Evolutionary conservation across 2,797 vertebrate genomes (phyloP).

Genomic region (Sebastes trivittatus): DNA sequence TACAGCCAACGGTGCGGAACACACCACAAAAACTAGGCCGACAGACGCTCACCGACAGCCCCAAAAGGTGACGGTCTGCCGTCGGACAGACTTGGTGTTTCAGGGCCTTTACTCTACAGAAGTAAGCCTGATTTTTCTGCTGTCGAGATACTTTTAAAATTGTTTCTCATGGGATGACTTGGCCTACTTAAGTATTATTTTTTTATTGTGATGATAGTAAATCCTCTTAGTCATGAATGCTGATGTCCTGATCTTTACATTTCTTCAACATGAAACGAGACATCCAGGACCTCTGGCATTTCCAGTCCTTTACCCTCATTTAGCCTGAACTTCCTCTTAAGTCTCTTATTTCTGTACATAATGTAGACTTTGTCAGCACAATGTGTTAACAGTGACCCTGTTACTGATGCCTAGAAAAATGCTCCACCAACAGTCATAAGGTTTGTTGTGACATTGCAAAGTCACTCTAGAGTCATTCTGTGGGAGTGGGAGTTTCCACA

Average conservation of each 20-base stretch:
- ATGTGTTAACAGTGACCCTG: background rate
- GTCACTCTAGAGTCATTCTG: background rate
- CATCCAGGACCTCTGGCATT: background rate
- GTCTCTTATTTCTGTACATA: background rate
- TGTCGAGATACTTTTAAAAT: background rate
- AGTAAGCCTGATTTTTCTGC: background rate
- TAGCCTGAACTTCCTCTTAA: background rate
- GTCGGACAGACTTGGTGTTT: too few relatives aligned
- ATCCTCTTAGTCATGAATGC: background rate
- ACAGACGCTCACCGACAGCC: too few relatives aligned
- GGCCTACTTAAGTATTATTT: background rate
- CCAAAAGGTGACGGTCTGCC: fast-evolving
- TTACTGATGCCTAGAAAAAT: background rate
- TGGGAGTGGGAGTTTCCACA: background rate
- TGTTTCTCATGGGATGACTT: background rate
- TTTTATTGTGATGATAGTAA: background rate
- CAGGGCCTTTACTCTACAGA: background rate
- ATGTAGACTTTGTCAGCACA: background rate
- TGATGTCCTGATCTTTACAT: background rate
- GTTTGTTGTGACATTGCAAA: background rate
- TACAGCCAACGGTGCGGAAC: too few relatives aligned
- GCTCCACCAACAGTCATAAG: background rate
- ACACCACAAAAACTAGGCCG: too few relatives aligned
- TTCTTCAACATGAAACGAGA: background rate
- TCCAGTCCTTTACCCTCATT: background rate